A percentile compares a stretch with the other conserved stretches of the same genome.
phyloP scores from a whole-genome alignment of 2,888 invertebrate genomes.

The Sesia bembeciformis region DNA sequence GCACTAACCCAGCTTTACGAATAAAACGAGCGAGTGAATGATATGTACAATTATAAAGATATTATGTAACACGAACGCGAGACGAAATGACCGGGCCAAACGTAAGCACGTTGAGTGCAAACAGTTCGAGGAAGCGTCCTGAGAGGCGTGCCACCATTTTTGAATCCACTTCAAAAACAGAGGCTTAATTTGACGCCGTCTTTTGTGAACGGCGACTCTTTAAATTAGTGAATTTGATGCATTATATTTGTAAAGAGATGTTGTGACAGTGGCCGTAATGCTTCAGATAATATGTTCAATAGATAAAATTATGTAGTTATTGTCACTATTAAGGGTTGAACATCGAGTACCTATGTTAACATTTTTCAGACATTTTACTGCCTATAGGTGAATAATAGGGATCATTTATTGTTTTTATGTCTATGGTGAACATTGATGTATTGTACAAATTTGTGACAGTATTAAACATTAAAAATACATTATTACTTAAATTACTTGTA shows the following conservation, averaged over 20 bases:
- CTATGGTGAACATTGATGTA: too few relatives aligned
- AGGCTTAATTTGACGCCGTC: background rate
- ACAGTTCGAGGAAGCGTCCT: conserved; percentile 3
- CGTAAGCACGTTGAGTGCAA: conserved; percentile 14
- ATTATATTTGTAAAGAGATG: background rate
- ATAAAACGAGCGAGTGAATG: conserved; percentile 12
- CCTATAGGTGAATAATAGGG: too few relatives aligned
- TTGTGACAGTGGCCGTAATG: background rate
- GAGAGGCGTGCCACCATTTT: conserved; percentile 1
- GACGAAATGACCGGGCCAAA: conserved; percentile 14
- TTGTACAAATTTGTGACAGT: too few relatives aligned
- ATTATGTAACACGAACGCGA: conserved; percentile 3
- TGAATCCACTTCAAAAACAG: background rate
- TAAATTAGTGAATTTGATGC: background rate
- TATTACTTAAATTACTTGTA: too few relatives aligned
- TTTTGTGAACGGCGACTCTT: background rate
- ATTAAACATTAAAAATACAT: too few relatives aligned
- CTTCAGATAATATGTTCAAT: background rate
- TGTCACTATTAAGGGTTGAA: too few relatives aligned
- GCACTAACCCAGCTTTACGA: background rate
- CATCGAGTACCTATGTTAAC: too few relatives aligned
- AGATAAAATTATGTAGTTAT: too few relatives aligned
- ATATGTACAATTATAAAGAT: conserved; percentile 6
- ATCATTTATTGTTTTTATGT: too few relatives aligned
- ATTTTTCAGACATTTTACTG: too few relatives aligned